Percentiles rank a stretch among this genome's conserved stretches.
These are phyloP conservation scores for Mactromeris polynyma DNA, from an alignment of 2,888 invertebrate species.

Conservation along the genomic window DNA sequence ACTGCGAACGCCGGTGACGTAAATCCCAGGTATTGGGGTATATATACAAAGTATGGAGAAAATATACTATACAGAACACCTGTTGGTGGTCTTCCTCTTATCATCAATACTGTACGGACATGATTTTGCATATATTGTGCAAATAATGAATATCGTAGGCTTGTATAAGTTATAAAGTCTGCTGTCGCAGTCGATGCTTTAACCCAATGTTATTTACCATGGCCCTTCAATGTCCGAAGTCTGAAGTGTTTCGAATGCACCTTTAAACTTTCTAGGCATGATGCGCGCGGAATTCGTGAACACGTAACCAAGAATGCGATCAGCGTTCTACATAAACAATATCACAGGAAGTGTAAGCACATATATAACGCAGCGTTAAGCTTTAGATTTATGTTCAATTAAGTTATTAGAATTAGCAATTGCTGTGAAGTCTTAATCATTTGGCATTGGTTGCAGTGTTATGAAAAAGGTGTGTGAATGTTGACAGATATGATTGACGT, in stretches of 20 bases:
- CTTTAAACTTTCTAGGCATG: neutral
- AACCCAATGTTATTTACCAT: neutral
- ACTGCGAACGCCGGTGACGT: slow-evolving; percentile 23
- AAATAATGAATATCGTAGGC: neutral
- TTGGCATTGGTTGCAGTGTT: neutral
- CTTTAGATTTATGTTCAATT: neutral
- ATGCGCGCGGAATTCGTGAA: neutral
- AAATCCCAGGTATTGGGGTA: slow-evolving; percentile 24
- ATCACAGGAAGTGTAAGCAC: neutral
- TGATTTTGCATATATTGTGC: slow-evolving; percentile 4
- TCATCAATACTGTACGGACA: slow-evolving; percentile 5
- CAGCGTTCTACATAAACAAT: neutral
- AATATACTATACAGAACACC: slow-evolving; percentile 31
- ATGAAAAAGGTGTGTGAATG: neutral
- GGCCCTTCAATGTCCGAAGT: neutral
- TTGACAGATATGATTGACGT: slow-evolving; percentile 10
- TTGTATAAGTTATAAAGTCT: neutral
- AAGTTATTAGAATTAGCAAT: neutral
- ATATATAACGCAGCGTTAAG: neutral
- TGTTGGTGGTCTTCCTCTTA: slow-evolving; percentile 48
- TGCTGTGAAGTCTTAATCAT: neutral
- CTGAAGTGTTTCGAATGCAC: neutral
- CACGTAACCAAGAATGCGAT: neutral
- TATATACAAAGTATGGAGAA: slow-evolving; percentile 43
- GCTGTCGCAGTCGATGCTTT: neutral